Percentiles rank a stretch among this genome's conserved stretches.
Evolutionary conservation across 2,113 vertebrate species (phyloP).

Genomic region (Upupa epops): DNA sequence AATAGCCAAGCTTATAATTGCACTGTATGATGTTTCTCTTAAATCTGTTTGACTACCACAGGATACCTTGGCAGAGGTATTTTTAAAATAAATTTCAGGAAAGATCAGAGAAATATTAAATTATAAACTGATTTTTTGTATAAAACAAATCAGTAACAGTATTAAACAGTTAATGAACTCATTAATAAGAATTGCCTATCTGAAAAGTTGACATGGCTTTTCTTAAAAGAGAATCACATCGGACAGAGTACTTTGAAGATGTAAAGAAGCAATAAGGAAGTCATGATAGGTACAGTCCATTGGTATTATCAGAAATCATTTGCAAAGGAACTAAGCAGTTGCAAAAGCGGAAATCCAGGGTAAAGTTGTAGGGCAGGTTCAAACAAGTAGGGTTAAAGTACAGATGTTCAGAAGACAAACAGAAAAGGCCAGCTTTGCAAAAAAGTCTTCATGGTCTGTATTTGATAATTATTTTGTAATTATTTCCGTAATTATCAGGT

Average conservation of each 20-base stretch:
- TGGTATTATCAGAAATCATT: not conserved
- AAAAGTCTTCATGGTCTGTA: not conserved
- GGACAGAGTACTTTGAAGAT: not conserved
- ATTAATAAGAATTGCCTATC: not conserved
- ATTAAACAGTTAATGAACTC: not conserved
- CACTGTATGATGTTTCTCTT: not conserved
- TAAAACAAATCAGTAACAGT: not conserved
- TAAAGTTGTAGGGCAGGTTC: not conserved
- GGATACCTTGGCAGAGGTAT: not conserved
- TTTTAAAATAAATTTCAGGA: not conserved
- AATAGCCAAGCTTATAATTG: not conserved
- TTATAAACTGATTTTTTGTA: not conserved
- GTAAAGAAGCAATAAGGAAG: not conserved
- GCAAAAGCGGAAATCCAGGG: not conserved
- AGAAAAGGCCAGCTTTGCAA: not conserved
- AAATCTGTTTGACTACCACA: not conserved
- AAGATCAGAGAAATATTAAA: not conserved
- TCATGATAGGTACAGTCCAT: not conserved
- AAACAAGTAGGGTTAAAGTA: not conserved
- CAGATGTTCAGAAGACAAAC: not conserved
- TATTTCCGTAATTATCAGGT: not conserved
- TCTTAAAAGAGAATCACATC: not conserved
- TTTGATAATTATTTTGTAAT: not conserved
- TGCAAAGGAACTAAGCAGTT: not conserved
- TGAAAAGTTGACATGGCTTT: not conserved